Evolutionary conservation across 2,113 vertebrate genomes (phyloP).

Genomic region (Jaculus jaculus): DNA sequence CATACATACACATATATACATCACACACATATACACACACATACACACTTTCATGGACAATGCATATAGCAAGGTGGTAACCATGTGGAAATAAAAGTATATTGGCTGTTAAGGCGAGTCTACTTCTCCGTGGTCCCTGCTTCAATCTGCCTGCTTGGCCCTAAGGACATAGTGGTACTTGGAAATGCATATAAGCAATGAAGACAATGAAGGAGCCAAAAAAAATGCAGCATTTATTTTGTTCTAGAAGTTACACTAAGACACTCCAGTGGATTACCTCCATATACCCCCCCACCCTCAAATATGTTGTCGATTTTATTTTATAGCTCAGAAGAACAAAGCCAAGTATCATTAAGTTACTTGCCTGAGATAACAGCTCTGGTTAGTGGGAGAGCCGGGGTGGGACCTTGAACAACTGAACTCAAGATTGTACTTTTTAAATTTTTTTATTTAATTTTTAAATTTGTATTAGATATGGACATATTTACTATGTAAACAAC

Average conservation of each 20-base stretch:
- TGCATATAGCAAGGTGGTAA: neutral
- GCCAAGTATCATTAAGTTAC: neutral
- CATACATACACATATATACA: too few relatives aligned
- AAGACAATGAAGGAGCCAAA: neutral
- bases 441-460: too few relatives aligned
- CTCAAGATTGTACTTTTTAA: conserved; percentile 7
- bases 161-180: neutral
- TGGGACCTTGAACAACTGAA: neutral
- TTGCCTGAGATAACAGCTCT: conserved; percentile 21
- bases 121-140: neutral
- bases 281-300: neutral
- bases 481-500: too few relatives aligned
- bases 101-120: neutral
- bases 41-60: too few relatives aligned
- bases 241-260: neutral
- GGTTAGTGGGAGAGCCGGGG: neutral
- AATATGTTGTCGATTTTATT: neutral
- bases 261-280: neutral
- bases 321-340: neutral
- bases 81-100: neutral
- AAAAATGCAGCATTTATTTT: neutral
- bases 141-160: neutral
- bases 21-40: too few relatives aligned
- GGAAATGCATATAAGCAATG: neutral
- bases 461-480: too few relatives aligned